These are phyloP conservation scores for Hydrolagus colliei DNA, from an alignment of 2,797 vertebrate species.

Conservation along the genomic window DNA sequence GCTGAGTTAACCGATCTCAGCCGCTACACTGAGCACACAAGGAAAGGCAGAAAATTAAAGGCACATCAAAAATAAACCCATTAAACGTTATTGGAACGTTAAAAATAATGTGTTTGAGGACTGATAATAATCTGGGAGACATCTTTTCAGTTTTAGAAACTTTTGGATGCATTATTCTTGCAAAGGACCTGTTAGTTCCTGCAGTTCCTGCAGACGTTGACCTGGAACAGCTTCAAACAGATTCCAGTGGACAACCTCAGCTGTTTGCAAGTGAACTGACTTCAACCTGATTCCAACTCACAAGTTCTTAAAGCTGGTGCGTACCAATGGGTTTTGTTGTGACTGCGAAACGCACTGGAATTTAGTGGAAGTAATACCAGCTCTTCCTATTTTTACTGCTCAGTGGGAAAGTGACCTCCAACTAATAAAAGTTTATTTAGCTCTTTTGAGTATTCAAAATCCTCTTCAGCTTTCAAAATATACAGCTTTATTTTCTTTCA, in stretches of 20 bases:
- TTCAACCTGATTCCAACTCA: conserved; percentile 12
- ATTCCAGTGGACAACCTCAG: conserved; percentile 14
- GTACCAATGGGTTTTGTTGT: conserved; percentile 17
- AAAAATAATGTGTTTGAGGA: too few species aligned
- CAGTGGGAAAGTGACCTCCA: conserved; percentile 14
- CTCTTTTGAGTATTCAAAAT: background rate
- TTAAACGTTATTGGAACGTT: too few species aligned
- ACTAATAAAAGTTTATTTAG: conserved; percentile 5
- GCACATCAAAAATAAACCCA: too few species aligned
- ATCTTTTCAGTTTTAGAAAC: background rate
- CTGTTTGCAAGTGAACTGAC: conserved; percentile 6
- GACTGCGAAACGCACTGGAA: conserved; percentile 7
- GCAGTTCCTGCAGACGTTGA: background rate
- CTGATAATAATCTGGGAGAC: too few species aligned
- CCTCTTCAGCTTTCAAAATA: background rate
- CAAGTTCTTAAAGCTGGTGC: conserved; percentile 8
- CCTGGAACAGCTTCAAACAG: conserved; percentile 25
- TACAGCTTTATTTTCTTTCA: conserved; percentile 5
- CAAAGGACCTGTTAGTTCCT: conserved; percentile 9
- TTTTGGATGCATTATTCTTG: background rate
- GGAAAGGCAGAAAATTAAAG: too few species aligned
- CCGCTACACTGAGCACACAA: too few species aligned
- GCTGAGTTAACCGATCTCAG: too few species aligned
- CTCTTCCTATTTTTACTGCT: conserved; percentile 11
- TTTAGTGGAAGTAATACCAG: conserved; percentile 23